Evolutionary conservation across 1,140 invertebrate species (phyloP).

Genomic region (Musca domestica): DNA sequence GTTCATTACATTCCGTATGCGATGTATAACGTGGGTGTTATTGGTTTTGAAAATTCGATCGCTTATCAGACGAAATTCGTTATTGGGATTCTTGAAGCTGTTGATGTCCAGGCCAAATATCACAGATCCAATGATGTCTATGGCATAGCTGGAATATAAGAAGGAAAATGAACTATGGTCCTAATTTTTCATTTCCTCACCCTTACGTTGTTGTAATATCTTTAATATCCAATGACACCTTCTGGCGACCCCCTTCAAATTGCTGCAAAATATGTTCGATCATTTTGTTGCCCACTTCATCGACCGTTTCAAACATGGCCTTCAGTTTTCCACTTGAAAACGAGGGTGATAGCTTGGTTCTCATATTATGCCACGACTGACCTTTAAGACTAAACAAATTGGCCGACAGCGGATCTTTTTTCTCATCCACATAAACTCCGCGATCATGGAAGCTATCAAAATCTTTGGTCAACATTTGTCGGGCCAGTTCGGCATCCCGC

Average conservation of each 20-base stretch:
- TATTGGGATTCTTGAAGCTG: slow-evolving; percentile 41
- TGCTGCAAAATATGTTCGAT: slow-evolving; percentile 36
- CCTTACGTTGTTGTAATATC: slow-evolving; percentile 34
- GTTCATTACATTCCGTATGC: no score
- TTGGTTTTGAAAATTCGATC: no score
- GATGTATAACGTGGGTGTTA: no score
- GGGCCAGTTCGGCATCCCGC: slow-evolving; percentile 55
- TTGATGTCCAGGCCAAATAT: slow-evolving; percentile 47
- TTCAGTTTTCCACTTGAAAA: slow-evolving; percentile 62
- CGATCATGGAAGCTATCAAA: slow-evolving; percentile 53
- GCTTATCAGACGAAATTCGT: slow-evolving; percentile 32
- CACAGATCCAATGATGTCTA: slow-evolving; percentile 44
- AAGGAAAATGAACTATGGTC: neutral
- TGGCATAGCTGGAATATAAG: slow-evolving; percentile 32
- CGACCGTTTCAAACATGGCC: slow-evolving; percentile 56
- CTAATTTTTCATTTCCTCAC: neutral
- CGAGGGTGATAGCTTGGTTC: slow-evolving; percentile 58
- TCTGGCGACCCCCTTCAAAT: slow-evolving; percentile 21
- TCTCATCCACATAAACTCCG: slow-evolving; percentile 47
- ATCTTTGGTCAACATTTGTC: slow-evolving; percentile 54
- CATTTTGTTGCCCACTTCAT: slow-evolving; percentile 52
- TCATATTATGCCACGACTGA: slow-evolving; percentile 56
- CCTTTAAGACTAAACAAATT: slow-evolving; percentile 55
- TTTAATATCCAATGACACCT: slow-evolving; percentile 37
- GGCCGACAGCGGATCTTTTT: slow-evolving; percentile 45